Evolutionary conservation across 2,888 invertebrate species (phyloP), one percentile per base, ranked within the genome.

Genomic region (Nomada ruficornis): DNA sequence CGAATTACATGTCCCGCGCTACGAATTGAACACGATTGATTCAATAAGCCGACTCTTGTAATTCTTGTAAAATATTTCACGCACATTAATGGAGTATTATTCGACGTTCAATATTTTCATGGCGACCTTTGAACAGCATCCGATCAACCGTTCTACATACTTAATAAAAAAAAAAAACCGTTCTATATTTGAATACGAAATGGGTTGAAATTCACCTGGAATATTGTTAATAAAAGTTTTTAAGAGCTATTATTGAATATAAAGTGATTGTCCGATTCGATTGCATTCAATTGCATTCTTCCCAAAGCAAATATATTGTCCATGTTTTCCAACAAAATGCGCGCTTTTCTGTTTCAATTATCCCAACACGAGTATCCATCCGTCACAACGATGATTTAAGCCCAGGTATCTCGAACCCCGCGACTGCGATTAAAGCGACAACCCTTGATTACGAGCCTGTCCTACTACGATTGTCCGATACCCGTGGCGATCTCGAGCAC

Each of bases 351-450:
- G 57, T 57, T 57, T 10, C 20, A 13, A 23, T 13, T 3, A 26
- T 29, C 36, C 15, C 9, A 60, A 9, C n/a, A 36, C 18, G 11
- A 20, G 20, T 23, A 18, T 13, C 10, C 2, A 13, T 2, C 5
- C 18, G 44, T 15, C 11, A 26, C 2, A 11, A 42, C 20, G 20
- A 23, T 3, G 42, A 36, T 60, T 23, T 26, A 63, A 63, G 18
- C 13, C 1, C 20, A 11, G 50, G 1, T 18, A 36, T 54, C 26
- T 11, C 10, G 50, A 55, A 62, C 55, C 29, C 2, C 11, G 62
- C 23, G 50, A n/a, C 23, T 18, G 44, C 50, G 67, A 71, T 82
- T 82, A 81, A 65, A 65, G 54, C 63, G 72, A 73, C 64, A 68
- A 54, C 57, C 63, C 73, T 67, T 74, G 77, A 77, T 83, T 77